These are phyloP conservation scores for Oryzias curvinotus DNA, from an alignment of 2,113 vertebrate genomes.

Conservation along the genomic window DNA sequence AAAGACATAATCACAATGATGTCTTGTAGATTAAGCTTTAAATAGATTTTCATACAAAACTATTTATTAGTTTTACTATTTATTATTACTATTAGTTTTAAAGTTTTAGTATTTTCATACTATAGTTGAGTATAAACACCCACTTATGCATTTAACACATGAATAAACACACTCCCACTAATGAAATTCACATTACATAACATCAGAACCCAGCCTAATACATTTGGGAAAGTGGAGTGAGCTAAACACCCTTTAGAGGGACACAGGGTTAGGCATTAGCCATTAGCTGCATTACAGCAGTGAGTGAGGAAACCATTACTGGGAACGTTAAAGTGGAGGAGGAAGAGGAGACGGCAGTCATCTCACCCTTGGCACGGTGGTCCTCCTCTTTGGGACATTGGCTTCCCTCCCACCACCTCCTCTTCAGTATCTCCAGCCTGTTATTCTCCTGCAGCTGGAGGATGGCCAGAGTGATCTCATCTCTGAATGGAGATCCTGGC, in stretches of 20 bases:
- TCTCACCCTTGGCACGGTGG: slow-evolving; percentile 88
- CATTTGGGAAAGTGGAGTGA: slow-evolving; percentile 53
- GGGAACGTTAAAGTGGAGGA: slow-evolving; percentile 48
- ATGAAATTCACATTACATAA: slow-evolving; percentile 48
- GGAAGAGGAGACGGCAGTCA: slow-evolving; percentile 31
- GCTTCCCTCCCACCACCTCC: slow-evolving; percentile 94
- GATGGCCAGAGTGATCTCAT: slow-evolving; percentile 90
- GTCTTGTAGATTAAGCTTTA: too few relatives aligned
- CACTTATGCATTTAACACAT: slow-evolving; percentile 7
- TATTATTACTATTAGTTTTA: too few relatives aligned
- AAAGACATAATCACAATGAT: too few relatives aligned
- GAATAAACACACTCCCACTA: slow-evolving; percentile 24
- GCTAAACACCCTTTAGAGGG: slow-evolving; percentile 57
- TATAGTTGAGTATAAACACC: slow-evolving; percentile 2
- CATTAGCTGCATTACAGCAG: slow-evolving; percentile 55
- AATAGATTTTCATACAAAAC: too few relatives aligned
- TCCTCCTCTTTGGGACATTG: slow-evolving; percentile 92
- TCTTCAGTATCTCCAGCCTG: slow-evolving; percentile 90
- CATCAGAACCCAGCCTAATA: slow-evolving; percentile 56
- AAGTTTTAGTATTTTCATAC: slow-evolving; percentile 11
- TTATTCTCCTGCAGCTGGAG: slow-evolving; percentile 94
- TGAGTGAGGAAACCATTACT: slow-evolving; percentile 49
- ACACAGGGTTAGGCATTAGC: slow-evolving; percentile 55
- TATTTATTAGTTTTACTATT: too few relatives aligned
- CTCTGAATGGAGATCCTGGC: slow-evolving; percentile 87